Percentiles rank a stretch among this genome's conserved stretches.
Evolutionary conservation across 2,113 vertebrate genomes (phyloP).

Genomic region (Eleginops maclovinus): DNA sequence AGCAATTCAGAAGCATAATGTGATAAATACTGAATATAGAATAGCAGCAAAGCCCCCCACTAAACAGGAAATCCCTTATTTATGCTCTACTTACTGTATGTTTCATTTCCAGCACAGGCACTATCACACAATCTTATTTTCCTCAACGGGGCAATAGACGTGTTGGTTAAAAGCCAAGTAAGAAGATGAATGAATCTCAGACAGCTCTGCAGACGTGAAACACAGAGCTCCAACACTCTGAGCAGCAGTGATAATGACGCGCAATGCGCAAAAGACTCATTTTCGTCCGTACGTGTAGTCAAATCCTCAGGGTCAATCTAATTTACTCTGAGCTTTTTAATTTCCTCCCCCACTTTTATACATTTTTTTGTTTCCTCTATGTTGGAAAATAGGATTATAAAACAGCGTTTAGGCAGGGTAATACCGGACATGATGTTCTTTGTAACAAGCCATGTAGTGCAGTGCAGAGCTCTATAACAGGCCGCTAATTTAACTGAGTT

Average conservation of each 20-base stretch:
- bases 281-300: constrained; percentile 35
- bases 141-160: constrained; percentile 52
- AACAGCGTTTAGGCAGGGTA: constrained; percentile 66
- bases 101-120: constrained; percentile 50
- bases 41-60: constrained; percentile 28
- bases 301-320: constrained; percentile 42
- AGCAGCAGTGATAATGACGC: constrained; percentile 22
- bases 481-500: constrained; percentile 77
- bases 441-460: constrained; percentile 48
- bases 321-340: constrained; percentile 49
- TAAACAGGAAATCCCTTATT: constrained; percentile 37
- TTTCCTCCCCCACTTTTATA: constrained; percentile 22
- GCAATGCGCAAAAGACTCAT: constrained; percentile 22
- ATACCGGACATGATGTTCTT: constrained; percentile 63
- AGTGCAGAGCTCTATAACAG: constrained; percentile 39
- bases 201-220: constrained; percentile 27
- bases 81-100: constrained; percentile 43
- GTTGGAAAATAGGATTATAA: constrained; percentile 50
- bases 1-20: constrained; percentile 39
- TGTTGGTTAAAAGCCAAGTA: constrained; percentile 49
- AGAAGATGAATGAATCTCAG: constrained; percentile 52
- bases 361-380: not conserved
- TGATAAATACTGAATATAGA: constrained; percentile 59
- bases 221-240: constrained; percentile 28
- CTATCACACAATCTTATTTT: constrained; percentile 39